Evolutionary conservation across 1,140 invertebrate genomes (phyloP), one percentile per base, ranked within the genome.

Genomic region (Nasonia vitripennis): DNA sequence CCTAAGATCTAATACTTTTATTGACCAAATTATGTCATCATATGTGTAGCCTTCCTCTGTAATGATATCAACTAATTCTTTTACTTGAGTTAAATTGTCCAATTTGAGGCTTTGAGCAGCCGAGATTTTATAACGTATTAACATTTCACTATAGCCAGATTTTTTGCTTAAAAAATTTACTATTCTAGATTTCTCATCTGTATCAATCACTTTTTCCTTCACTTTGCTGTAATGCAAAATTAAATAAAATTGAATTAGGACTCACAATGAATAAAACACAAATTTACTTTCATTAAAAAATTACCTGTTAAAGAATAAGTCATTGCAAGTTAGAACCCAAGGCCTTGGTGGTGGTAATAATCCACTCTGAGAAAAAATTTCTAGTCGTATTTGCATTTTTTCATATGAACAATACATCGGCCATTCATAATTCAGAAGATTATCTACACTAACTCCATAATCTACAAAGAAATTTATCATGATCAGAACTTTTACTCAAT

Each of bases 121-220:
- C 4, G 23, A 11, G 34, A 62, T 55, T 78, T 55, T 55, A 55
- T 27, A 11, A 17, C n/a, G 17, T 27, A 78, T 62, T 62, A 78
- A 55, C n/a, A 7, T 17, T 55, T 78, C 55, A 17, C 20, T 20
- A 55, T 55, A 78, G 23, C 48, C 77, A 14, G 77, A 55, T 27
- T 62, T 55, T 78, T 78, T 12, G 9, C 77, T 27, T 62, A 78
- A 31, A 78, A 55, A 78, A 23, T 78, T 62, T 31, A 78, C 11
- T 27, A 78, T 23, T 55, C 20, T n/a, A 5, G n/a, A n/a, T 11
- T 5, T 3, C 2, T 75, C 37, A 41, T 41, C 14, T 45, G 14
- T 17, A 20, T 23, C 17, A 2, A 9, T 31, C 7, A 27, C 27
- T 27, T 0, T 55, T 14, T 11, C 2, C 10, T 5, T 55, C 11